Conservation (phyloP, 1,140 invertebrate genomes). For the Rhopalosiphum maidis region DNA sequence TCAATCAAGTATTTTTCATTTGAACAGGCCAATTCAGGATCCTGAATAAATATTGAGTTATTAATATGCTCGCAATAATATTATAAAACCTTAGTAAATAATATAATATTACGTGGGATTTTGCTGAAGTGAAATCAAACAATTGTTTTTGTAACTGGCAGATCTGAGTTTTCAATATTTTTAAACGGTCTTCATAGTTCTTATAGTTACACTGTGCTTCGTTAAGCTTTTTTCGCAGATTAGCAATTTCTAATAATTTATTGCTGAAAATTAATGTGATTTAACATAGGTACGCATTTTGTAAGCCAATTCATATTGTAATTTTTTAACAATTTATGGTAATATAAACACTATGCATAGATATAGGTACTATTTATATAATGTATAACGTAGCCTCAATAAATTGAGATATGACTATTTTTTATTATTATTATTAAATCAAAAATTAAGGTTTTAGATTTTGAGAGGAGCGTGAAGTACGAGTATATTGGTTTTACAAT, state of each 20-base stretch:
- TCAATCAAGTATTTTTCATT: conserved; percentile 42
- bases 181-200: conserved; percentile 8
- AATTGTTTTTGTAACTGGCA: conserved; percentile 39
- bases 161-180: background rate
- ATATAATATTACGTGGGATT: background rate
- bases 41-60: background rate
- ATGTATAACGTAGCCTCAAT: background rate
- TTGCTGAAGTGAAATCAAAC: background rate
- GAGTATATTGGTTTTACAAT: background rate
- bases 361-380: background rate
- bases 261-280: background rate
- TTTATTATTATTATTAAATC: background rate
- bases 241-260: background rate
- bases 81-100: background rate
- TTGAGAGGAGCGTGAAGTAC: too few relatives aligned
- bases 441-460: background rate
- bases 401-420: background rate
- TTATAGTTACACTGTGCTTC: background rate
- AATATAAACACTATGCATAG: background rate
- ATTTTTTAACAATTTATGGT: background rate
- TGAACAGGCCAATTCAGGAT: background rate
- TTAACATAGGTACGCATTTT: background rate
- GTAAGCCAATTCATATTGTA: background rate
- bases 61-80: background rate
- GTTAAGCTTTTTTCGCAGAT: background rate